Conservation (phyloP, 2,888 invertebrate genomes). For the Syritta pipiens region DNA sequence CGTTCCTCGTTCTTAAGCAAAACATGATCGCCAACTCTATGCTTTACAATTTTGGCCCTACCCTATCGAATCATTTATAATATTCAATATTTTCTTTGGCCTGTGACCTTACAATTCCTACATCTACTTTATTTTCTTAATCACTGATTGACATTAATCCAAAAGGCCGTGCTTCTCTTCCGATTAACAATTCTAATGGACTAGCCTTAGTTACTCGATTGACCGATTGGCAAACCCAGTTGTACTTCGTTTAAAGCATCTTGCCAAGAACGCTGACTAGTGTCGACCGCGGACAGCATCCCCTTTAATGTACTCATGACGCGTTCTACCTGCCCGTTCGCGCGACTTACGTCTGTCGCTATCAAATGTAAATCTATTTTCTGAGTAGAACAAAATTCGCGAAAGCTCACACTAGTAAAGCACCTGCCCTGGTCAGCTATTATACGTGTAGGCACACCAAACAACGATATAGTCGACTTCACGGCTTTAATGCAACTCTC, state of each 20-base stretch:
- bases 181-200: conserved; percentile 27
- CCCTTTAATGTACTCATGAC: conserved; percentile 50
- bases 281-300: conserved; percentile 59
- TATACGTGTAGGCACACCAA: conserved; percentile 9
- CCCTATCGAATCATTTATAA: conserved; percentile 17
- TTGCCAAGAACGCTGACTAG: conserved; percentile 54
- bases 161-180: conserved; percentile 20
- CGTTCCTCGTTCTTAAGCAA: conserved; percentile 37
- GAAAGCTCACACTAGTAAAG: conserved; percentile 39
- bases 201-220: conserved; percentile 23
- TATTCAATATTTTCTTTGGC: conserved; percentile 37
- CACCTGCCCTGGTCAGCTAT: conserved; percentile 54
- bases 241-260: conserved; percentile 50
- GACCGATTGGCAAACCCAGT: conserved; percentile 30
- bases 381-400: conserved; percentile 46
- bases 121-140: conserved; percentile 23
- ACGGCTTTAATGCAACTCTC: conserved; percentile 4
- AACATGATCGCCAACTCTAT: conserved; percentile 26
- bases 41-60: conserved; percentile 19
- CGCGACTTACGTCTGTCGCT: conserved; percentile 51
- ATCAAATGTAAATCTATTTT: conserved; percentile 54
- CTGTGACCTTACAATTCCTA: conserved; percentile 5
- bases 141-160: conserved; percentile 8
- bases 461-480: background rate
- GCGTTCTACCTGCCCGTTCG: conserved; percentile 60